Conservation (phyloP, 2,113 vertebrate species). For the Microtus oregoni region DNA sequence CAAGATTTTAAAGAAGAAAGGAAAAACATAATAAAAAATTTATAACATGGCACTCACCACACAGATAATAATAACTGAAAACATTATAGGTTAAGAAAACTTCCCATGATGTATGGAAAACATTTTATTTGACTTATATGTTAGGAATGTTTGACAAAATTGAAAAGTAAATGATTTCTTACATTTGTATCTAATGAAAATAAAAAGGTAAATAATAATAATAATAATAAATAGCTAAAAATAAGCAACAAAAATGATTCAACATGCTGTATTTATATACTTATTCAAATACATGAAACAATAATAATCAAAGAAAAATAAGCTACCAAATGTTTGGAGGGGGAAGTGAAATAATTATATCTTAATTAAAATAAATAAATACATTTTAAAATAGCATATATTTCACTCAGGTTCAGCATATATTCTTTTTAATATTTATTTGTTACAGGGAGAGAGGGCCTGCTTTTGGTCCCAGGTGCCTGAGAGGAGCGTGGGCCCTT, state of each 20-base stretch:
- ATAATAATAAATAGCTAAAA: background rate
- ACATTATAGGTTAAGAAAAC: background rate
- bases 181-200: background rate
- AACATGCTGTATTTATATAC: background rate
- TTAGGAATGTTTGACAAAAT: background rate
- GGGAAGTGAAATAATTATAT: background rate
- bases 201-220: background rate
- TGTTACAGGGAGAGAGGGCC: too few species aligned
- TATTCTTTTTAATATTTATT: background rate
- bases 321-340: background rate
- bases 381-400: background rate
- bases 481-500: too few species aligned
- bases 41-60: background rate
- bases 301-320: background rate
- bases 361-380: background rate
- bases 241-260: background rate
- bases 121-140: background rate
- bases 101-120: background rate
- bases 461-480: too few species aligned
- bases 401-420: background rate
- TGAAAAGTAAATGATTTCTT: slow-evolving; percentile 36
- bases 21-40: background rate
- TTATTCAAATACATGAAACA: background rate
- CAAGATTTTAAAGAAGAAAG: background rate
- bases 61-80: background rate